These are phyloP conservation scores for Cerastis rubricosa DNA, from an alignment of 2,888 invertebrate species.

Conservation along the genomic window DNA sequence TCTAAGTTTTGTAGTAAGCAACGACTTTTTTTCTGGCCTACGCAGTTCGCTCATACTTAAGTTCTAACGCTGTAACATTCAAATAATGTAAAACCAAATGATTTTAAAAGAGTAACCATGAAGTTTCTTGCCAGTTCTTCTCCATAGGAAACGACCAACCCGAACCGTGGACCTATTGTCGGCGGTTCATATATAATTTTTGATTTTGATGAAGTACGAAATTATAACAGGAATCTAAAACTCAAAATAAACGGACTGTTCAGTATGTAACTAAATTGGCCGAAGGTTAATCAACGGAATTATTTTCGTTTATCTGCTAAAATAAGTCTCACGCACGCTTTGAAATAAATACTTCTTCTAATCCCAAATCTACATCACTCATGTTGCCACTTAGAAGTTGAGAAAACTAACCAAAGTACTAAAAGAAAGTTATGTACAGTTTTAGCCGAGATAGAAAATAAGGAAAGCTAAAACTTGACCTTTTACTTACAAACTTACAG, in stretches of 20 bases:
- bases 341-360: constrained; percentile 5
- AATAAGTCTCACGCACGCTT: neutral
- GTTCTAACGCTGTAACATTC: too few relatives aligned
- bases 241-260: neutral
- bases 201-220: neutral
- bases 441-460: neutral
- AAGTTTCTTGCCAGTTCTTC: too few relatives aligned
- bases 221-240: neutral
- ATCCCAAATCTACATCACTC: constrained; percentile 40
- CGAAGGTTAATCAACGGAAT: neutral
- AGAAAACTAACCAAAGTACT: constrained; percentile 22
- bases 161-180: too few relatives aligned
- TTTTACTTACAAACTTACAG: constrained; percentile 39
- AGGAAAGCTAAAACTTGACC: constrained; percentile 30
- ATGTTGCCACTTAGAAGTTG: constrained; percentile 33
- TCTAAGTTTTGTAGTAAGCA: too few relatives aligned
- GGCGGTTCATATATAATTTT: too few relatives aligned
- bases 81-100: too few relatives aligned
- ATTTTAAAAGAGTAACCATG: too few relatives aligned
- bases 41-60: too few relatives aligned
- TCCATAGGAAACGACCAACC: too few relatives aligned
- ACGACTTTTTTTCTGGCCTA: too few relatives aligned
- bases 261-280: neutral
- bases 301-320: neutral
- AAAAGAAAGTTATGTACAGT: constrained; percentile 21